Evolutionary conservation across 2,113 vertebrate species (phyloP), one percentile per base, ranked within the genome.

Genomic region (Thymallus thymallus): DNA sequence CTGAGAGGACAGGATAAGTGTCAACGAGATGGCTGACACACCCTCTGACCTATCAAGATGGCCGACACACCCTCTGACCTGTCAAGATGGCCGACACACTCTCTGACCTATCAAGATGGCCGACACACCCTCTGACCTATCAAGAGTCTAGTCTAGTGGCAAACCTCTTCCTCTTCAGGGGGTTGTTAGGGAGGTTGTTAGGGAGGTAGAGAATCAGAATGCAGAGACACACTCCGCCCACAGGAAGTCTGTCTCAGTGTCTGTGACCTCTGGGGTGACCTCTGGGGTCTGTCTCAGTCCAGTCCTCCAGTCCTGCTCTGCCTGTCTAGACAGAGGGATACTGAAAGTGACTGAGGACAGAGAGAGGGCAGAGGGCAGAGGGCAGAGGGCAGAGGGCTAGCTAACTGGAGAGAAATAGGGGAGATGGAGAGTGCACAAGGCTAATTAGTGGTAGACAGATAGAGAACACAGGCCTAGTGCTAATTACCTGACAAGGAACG

Each of bases 311-410:
- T 78, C 41, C 71, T 3, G 35, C 65, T 32, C 64, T 23, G 22
- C 14, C 73, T 62, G 80, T 80, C 81, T 81, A 77, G 85, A 84
- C 79, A 14, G 6, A 18, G 12, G 48, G 48, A 51, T 18, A 4
- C 14, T 3, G 6, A 68, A 70, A 71, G 29, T 74, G 63, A 71
- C 22, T 46, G 51, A 75, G 56, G 45, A 55, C 55, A 78, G 62
- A 71, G 32, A 3, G 20, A 45, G 56, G 56, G 51, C 20, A 56
- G 51, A 75, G 56, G 32, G 45, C 55, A 78, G 62, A 71, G 18
- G 18, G 64, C 18, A 56, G 51, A 75, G 56, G 32, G 45, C 55
- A 78, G 62, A 71, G 18, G 18, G 64, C 18, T 55, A 55, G n/a
- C 6, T 60, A 60, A 60, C 56, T 23, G 62, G 45, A 51, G 68